Base-by-base conservation (phyloP, 1,140 invertebrate genomes). In the Papilio dardanus region DNA sequence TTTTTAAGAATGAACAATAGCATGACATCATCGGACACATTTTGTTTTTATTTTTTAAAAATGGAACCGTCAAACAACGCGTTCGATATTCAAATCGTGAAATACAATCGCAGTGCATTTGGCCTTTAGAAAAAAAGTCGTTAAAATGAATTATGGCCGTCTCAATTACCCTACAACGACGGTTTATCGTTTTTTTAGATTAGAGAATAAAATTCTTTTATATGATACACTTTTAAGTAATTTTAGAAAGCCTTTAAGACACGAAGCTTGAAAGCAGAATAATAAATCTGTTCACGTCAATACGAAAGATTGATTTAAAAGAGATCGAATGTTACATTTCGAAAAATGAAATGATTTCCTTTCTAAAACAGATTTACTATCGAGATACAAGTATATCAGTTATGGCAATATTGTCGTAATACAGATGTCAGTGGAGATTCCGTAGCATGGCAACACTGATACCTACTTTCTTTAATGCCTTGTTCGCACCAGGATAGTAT, bases 291-390 rank as follows among this genome's bases (percentile, higher is more conserved):
- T 50, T 50, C 4, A 50, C 12, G 46, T 54, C 46, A 54, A 54
- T 54, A 74, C 50, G 54, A 62, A 35, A 74, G 31, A 74, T 74
- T 74, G 71, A 58, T 54, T 58, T 74, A 74, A 74, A 19, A 50
- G 30, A 62, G 33, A 50, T 54, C 71, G 7, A 24, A 54, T 42
- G 40, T 21, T 54, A 54, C 46, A 24, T 10, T 54, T 54, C 16
- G 46, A 19, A 54, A 42, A 5, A 42, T 3, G 40, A 42, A 42
- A 42, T 16, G 16, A 42, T 42, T n/a, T n/a, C 40, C 40, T 42
- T 42, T 42, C 40, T 42, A 42, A 42, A 42, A 42, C 16, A 42
- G 40, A 42, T 42, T 42, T n/a, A 4, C 40, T 42, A 42, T n/a
- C 40, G 12, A 40, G 37, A 40, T n/a, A 42, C 40, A 16, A 33